phyloP scores from a whole-genome alignment of 2,888 invertebrate genomes.

The Stenolophus ochropezus region DNA sequence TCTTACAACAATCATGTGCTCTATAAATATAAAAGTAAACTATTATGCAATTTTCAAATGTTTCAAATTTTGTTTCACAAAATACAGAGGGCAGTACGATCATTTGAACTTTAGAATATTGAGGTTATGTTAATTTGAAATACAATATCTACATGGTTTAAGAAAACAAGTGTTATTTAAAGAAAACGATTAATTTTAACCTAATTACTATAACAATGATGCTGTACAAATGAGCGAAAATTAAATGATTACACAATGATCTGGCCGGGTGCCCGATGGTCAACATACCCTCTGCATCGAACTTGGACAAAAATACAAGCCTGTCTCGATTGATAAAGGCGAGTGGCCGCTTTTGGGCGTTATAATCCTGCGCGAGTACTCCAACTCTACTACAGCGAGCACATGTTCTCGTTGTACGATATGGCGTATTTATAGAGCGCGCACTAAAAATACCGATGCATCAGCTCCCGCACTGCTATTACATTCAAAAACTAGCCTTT shows the following conservation, averaged over 20 bases:
- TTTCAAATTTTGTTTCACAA: too few relatives aligned
- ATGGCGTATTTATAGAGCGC: constrained; percentile 47
- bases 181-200: neutral
- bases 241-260: neutral
- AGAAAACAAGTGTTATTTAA: neutral
- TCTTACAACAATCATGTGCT: too few relatives aligned
- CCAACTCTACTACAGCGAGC: constrained; percentile 5
- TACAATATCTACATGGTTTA: too few relatives aligned
- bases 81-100: too few relatives aligned
- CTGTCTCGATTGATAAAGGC: constrained; percentile 17
- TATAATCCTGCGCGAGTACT: neutral
- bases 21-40: too few relatives aligned
- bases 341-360: constrained; percentile 17
- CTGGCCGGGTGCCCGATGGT: constrained; percentile 19
- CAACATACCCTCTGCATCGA: constrained; percentile 13
- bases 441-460: constrained; percentile 58
- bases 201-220: neutral
- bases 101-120: too few relatives aligned
- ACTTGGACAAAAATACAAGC: constrained; percentile 19
- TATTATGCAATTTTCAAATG: too few relatives aligned
- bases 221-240: neutral
- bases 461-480: constrained; percentile 47
- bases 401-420: constrained; percentile 15
- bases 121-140: too few relatives aligned
- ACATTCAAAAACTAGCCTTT: constrained; percentile 42